Percentiles rank a stretch among this genome's conserved stretches.
Conservation (phyloP, 2,797 vertebrate genomes). For the Rhinophrynus dorsalis region DNA sequence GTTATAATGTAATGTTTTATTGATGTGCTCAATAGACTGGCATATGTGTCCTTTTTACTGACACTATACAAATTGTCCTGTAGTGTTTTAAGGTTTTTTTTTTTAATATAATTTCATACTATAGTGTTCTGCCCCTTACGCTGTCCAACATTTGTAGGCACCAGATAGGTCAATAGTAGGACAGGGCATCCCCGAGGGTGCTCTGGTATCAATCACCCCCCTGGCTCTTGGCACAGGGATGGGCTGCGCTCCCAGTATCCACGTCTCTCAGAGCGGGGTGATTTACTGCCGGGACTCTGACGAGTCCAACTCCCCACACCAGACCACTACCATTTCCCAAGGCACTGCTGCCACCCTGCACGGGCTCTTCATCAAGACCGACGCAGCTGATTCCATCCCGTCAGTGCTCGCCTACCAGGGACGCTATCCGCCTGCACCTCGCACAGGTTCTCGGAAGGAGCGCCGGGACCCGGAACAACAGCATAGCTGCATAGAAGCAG, state of each 20-base stretch:
- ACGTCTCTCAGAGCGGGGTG: conserved; percentile 97
- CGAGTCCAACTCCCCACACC: conserved; percentile 89
- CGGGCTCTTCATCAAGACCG: conserved; percentile 90
- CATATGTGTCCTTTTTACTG: too few species aligned
- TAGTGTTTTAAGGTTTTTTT: too few species aligned
- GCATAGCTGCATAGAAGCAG: conserved; percentile 80
- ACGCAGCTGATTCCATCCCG: conserved; percentile 85
- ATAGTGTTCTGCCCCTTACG: too few species aligned
- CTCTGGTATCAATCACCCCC: not conserved
- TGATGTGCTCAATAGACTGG: not conserved
- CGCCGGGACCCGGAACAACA: conserved; percentile 57
- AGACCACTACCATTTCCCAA: conserved; percentile 86
- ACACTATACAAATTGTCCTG: too few species aligned
- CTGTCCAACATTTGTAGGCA: too few species aligned
- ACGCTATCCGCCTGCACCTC: conserved; percentile 71
- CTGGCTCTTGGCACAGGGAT: conserved; percentile 68
- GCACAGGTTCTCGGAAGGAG: conserved; percentile 64
- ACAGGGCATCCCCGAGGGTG: conserved; percentile 17
- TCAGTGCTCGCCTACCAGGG: conserved; percentile 81
- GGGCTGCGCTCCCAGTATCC: conserved; percentile 97
- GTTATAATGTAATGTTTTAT: too few species aligned
- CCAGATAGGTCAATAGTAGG: too few species aligned
- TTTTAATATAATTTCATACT: too few species aligned
- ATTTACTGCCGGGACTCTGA: conserved; percentile 97
- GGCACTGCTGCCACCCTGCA: conserved; percentile 80